Conservation (phyloP, 1,140 invertebrate species). For the Drosophila ohnishii region DNA sequence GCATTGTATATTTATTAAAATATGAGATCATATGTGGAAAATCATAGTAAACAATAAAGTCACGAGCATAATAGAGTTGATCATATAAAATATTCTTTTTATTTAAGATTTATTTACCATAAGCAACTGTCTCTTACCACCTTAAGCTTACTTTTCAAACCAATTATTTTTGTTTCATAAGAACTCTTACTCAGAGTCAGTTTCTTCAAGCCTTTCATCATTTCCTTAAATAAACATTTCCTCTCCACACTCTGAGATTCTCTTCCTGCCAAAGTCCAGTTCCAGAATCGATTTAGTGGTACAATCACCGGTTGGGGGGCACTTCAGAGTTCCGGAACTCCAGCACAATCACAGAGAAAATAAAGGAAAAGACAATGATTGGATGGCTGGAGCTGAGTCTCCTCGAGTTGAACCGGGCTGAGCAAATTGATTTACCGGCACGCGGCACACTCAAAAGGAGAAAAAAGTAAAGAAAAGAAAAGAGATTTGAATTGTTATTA, state of each 20-base stretch:
- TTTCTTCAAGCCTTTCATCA: not conserved
- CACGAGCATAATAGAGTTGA: not conserved
- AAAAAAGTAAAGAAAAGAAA: conserved; percentile 25
- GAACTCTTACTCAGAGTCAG: not conserved
- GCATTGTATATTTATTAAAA: not conserved
- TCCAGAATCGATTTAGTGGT: conserved; percentile 29
- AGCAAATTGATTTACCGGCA: conserved; percentile 78
- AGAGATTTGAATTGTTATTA: conserved; percentile 63
- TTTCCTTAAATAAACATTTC: conserved; percentile 11
- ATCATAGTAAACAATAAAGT: not conserved
- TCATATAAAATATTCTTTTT: not conserved
- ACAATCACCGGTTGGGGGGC: conserved; percentile 22
- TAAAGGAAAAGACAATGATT: conserved; percentile 25
- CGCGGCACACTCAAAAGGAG: conserved; percentile 46
- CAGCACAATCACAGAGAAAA: conserved; percentile 59
- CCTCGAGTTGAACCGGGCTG: conserved; percentile 4
- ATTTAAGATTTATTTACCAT: not conserved
- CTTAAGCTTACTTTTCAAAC: not conserved
- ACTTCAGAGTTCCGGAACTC: conserved; percentile 30
- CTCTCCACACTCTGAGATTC: conserved; percentile 2
- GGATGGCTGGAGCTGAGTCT: not conserved
- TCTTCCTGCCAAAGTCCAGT: conserved; percentile 14
- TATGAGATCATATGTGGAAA: conserved; percentile 4
- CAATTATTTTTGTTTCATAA: conserved; percentile 7
- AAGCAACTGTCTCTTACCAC: not conserved